phyloP scores from a whole-genome alignment of 2,113 vertebrate species.

The Symphodus melops region DNA sequence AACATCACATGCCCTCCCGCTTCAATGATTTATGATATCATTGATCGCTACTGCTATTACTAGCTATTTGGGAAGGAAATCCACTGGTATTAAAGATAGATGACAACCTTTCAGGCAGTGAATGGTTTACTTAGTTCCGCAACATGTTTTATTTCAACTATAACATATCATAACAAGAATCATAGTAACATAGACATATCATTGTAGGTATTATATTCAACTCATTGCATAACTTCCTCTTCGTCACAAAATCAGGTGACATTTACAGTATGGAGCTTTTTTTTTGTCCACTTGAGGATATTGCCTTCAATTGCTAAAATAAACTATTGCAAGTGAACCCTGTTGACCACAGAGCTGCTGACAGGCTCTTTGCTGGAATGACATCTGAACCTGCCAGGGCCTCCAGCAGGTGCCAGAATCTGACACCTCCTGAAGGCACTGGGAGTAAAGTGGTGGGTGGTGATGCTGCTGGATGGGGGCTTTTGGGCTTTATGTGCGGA shows the following conservation, averaged over 20 bases:
- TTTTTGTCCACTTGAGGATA: not conserved
- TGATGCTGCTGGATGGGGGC: slow-evolving; percentile 50
- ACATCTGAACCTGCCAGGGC: slow-evolving; percentile 67
- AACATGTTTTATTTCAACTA: not conserved
- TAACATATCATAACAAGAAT: too few species aligned
- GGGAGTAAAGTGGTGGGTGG: slow-evolving; percentile 67
- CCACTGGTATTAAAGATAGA: slow-evolving; percentile 17
- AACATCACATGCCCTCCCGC: not conserved
- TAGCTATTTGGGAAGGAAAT: not conserved
- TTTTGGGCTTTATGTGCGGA: slow-evolving; percentile 51
- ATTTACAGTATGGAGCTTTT: not conserved
- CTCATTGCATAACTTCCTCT: too few species aligned
- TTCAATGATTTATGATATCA: too few species aligned
- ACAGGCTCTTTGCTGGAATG: slow-evolving; percentile 60
- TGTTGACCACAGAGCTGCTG: slow-evolving; percentile 54
- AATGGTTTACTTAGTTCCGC: slow-evolving; percentile 5
- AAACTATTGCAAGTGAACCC: slow-evolving; percentile 32
- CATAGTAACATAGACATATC: too few species aligned
- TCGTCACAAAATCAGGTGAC: not conserved
- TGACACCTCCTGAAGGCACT: slow-evolving; percentile 74
- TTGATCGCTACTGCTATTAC: not conserved
- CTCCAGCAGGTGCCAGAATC: slow-evolving; percentile 73
- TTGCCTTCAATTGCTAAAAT: slow-evolving; percentile 39
- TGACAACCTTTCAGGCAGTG: not conserved
- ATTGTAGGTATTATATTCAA: too few species aligned